Evolutionary conservation across 2,113 vertebrate genomes (phyloP), one percentile per base, ranked within the genome.

Genomic region (Gasterosteus nipponicus): DNA sequence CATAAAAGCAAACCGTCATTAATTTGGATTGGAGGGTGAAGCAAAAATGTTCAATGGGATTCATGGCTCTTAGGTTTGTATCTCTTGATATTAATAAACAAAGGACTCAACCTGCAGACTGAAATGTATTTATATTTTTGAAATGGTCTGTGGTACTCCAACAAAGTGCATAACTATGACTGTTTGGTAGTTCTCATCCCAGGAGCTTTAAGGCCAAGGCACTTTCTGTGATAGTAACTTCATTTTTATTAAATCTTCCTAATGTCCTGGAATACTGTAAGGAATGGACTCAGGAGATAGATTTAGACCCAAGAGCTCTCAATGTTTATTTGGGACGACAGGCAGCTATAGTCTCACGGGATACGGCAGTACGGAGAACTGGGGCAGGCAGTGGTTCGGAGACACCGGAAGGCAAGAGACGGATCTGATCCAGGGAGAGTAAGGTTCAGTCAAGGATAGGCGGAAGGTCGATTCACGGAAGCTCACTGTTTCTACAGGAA

Each of bases 1-100:
- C 51, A 81, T 69, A 57, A 73, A 83, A 73, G 61, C 29, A 69
- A 80, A 82, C 75, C 11, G 62, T 73, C 51, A 77, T 88, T 83
- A 73, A 85, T 85, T 85, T 86, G 41, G 31, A 79, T 75, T 38
- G 72, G 14, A 88, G 35, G 53, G 59, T 66, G 33, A 89, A 61
- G 16, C 41, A 47, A 1, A 59, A 5, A 26, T 26, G 22, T 26
- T 26, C 22, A 26, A 26, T 47, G 4, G 29, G 65, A 49, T 77
- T 68, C 10, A 10, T 61, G 14, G 68, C 58, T 62, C 18, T 15
- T 11, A 15, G 7, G 10, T 69, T 68, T 66, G 10, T 53, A 57
- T 64, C 3, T 4, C 49, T 11, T 59, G 49, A 62, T 67, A 58
- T 66, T 35, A 63, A 72, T 16, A 39, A 18, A 70, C 22, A 7